A percentile compares a stretch with the other conserved stretches of the same genome.
phyloP scores from a whole-genome alignment of 2,113 vertebrate genomes.

The Myiagra hebetior region DNA sequence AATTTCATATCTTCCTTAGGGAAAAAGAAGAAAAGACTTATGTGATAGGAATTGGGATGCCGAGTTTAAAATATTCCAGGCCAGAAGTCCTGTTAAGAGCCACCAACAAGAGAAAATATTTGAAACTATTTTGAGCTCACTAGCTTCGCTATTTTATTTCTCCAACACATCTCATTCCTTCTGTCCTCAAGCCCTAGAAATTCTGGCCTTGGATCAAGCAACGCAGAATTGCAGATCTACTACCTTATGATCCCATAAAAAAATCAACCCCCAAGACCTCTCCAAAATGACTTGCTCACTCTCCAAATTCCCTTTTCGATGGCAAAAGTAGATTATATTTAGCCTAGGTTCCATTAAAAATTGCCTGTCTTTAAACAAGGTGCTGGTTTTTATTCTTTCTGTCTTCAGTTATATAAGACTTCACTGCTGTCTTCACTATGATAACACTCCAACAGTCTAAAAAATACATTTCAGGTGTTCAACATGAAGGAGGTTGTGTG shows the following conservation, averaged over 20 bases:
- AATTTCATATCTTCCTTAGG: background rate
- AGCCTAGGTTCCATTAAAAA: conserved; percentile 36
- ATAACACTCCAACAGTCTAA: conserved; percentile 72
- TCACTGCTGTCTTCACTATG: conserved; percentile 71
- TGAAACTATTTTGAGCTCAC: background rate
- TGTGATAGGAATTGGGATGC: background rate
- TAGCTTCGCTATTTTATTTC: background rate
- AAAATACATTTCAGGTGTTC: conserved; percentile 79
- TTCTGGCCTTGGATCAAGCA: background rate
- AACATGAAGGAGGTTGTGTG: conserved; percentile 81
- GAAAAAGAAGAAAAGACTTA: background rate
- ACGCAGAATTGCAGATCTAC: background rate
- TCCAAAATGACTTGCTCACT: background rate
- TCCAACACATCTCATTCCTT: background rate
- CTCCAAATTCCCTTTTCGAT: background rate
- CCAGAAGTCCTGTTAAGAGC: background rate
- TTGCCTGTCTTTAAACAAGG: conserved; percentile 53
- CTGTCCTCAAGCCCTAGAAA: background rate
- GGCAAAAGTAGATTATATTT: conserved; percentile 40
- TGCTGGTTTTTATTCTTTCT: conserved; percentile 62
- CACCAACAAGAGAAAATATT: background rate
- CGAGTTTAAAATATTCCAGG: background rate
- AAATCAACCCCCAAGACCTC: background rate
- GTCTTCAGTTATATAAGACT: conserved; percentile 77
- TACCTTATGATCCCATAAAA: background rate